Conservation (phyloP, 1,140 invertebrate genomes). For the Bombus balteatus region DNA sequence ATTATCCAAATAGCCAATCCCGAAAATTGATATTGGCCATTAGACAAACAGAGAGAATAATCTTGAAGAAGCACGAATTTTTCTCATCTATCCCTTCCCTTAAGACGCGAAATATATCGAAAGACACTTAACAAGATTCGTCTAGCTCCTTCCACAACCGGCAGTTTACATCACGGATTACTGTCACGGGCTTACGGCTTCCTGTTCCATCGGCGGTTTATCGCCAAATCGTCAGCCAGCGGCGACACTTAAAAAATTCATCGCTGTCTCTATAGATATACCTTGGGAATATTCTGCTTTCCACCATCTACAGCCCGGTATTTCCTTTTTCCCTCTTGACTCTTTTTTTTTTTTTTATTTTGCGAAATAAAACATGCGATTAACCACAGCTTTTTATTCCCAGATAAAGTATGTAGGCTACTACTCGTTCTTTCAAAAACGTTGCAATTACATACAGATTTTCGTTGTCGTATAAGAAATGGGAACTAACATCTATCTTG, state of each 20-base stretch:
- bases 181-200: slow-evolving; percentile 62
- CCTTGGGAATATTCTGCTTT: neutral
- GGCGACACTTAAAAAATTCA: slow-evolving; percentile 31
- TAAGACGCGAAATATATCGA: slow-evolving; percentile 25
- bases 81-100: neutral
- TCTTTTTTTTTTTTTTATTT: neutral
- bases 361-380: neutral
- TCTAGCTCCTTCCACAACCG: slow-evolving; percentile 24
- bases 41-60: neutral
- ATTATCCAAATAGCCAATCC: neutral
- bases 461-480: neutral
- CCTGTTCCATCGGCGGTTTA: slow-evolving; percentile 56
- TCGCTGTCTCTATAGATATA: neutral
- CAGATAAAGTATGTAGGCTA: neutral
- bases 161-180: slow-evolving; percentile 54
- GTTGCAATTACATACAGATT: neutral
- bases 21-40: neutral
- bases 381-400: neutral
- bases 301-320: no score
- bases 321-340: neutral
- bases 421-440: no score
- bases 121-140: slow-evolving; percentile 43
- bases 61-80: neutral
- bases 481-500: neutral
- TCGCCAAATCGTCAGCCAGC: slow-evolving; percentile 31